Base-by-base conservation (phyloP, 1,140 invertebrate genomes). In the Tetramorium alpestre region DNA sequence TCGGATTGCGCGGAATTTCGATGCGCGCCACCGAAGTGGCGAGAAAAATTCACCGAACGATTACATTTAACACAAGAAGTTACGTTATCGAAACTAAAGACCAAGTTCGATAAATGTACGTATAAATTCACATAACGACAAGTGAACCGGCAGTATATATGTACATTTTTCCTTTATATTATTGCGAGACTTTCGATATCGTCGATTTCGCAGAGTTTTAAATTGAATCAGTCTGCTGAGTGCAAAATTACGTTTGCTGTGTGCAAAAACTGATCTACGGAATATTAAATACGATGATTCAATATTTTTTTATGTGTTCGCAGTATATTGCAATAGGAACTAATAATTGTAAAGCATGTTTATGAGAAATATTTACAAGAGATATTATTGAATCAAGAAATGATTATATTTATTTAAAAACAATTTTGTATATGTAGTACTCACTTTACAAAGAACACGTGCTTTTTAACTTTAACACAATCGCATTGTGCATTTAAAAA, bases 1-100 rank as follows among this genome's bases (percentile, higher is more conserved):
- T 75, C 54, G 54, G 44, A 73, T 72, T n/a, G 64, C 64, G 47
- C 11, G 67, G 51, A 70, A 33, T 82, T 73, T 62, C 22, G 78
- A 49, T 62, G 16, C 8, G 10, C 28, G 56, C 25, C 16, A 7
- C 2, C 33, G 4, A 10, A 33, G 22, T 11, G 33, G 49, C 49
- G 18, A 62, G 72, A 44, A 38, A 82, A 78, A 60, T 47, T 72
- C 44, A 7, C 13, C 18, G 22, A 22, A 28, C 54, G 54, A 18
- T 44, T 28, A 49, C 22, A 54, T 13, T 6, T 10, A 25, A 25
- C 5, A 1, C 49, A 25, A 73, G 64, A 56, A 82, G 41, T n/a
- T 47, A 38, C 11, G 16, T 41, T 54, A 22, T 16, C 10, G 28
- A 25, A 7, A 22, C 10, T 33, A 33, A 33, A 4, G 22, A 47